A percentile compares a stretch with the other conserved stretches of the same genome.
Evolutionary conservation across 2,113 vertebrate species (phyloP).

Genomic region (Thymallus thymallus): DNA sequence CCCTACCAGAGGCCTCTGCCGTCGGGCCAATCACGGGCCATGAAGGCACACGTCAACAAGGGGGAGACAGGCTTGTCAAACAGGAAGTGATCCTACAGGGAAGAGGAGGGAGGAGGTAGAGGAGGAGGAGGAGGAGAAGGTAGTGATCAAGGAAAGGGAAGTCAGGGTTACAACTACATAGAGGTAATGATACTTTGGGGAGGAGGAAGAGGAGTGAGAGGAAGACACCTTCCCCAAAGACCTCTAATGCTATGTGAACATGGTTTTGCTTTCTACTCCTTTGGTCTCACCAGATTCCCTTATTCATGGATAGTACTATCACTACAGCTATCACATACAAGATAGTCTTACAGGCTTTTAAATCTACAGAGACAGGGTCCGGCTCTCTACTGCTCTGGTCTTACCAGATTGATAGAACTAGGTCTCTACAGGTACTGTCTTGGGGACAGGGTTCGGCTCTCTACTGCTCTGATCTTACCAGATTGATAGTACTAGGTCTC

Average conservation of each 20-base stretch:
- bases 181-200: too few relatives aligned
- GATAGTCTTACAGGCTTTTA: too few relatives aligned
- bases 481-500: background rate
- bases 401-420: background rate
- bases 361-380: background rate
- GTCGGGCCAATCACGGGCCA: constrained; percentile 95
- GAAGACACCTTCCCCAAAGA: too few relatives aligned
- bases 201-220: too few relatives aligned
- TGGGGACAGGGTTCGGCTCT: background rate
- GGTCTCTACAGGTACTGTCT: background rate
- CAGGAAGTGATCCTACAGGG: constrained; percentile 87
- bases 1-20: constrained; percentile 94
- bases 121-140: background rate
- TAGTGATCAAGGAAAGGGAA: too few relatives aligned
- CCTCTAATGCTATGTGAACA: background rate
- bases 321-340: too few relatives aligned
- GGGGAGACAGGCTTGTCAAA: constrained; percentile 94
- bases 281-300: constrained; percentile 59
- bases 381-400: background rate
- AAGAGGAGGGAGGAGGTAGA: background rate
- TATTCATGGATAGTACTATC: background rate
- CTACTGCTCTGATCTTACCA: background rate
- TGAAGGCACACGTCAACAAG: constrained; percentile 89
- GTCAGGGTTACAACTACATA: background rate
- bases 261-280: background rate